Evolutionary conservation across 2,797 vertebrate species (phyloP), one percentile per base, ranked within the genome.

Genomic region (Spea hammondii): DNA sequence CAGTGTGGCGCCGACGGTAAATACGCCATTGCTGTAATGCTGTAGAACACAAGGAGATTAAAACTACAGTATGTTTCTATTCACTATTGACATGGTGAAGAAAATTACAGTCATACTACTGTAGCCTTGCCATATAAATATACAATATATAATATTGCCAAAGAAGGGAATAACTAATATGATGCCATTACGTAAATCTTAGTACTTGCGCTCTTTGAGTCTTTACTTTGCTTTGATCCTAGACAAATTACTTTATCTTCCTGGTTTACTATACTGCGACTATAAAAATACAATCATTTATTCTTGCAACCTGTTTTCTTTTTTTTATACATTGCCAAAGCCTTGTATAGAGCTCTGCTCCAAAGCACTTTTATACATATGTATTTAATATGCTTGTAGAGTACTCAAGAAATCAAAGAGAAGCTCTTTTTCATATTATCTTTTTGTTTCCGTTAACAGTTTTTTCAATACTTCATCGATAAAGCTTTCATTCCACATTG

Each of bases 161-260:
- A 32, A 32, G 32, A 32, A 32, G 32, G 32, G 32, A 32, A 32
- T 32, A 32, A 32, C 32, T 32, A 32, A 32, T 32, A 32, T 32
- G 17, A 17, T 17, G 17, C 17, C 17, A 17, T 17, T 17, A 4
- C 59, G 32, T 17, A 62, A 14, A 14, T 62, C 1, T 62, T 62
- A 62, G n/a, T 9, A 62, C 8, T 13, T 57, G 59, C 59, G 6
- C n/a, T 57, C 17, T 11, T 10, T 11, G 55, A 12, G 8, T 59
- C 14, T 59, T 59, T 62, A 17, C 14, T 62, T 6, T 62, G 4
- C 59, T 8, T 53, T 68, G 44, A 62, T 77, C 62, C 54, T 45
- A 11, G 5, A 6, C 78, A 82, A 79, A 65, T 59, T 65, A 17
- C 13, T 72, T 54, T 4, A 10, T 62, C 12, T 83, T 76, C 48